Conservation (phyloP, 2,113 vertebrate species). For the Alouatta palliata region DNA sequence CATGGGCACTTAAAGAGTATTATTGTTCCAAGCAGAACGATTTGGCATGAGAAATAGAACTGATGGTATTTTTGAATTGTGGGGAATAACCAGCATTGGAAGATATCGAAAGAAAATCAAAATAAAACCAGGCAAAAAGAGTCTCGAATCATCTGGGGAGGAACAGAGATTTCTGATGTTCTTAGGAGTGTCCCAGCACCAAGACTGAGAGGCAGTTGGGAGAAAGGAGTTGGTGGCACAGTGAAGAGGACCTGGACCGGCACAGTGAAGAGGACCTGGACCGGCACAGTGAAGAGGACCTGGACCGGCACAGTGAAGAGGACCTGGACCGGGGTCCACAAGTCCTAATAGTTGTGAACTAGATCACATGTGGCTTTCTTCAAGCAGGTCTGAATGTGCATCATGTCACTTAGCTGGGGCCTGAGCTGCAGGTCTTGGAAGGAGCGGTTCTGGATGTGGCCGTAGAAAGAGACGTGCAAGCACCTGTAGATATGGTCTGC, state of each 20-base stretch:
- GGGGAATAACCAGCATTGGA: background rate
- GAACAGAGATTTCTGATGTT: background rate
- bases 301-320: too few relatives aligned
- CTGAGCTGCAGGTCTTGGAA: background rate
- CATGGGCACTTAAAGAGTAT: background rate
- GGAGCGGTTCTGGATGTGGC: background rate
- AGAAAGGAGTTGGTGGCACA: background rate
- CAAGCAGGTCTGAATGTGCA: background rate
- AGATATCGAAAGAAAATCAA: background rate
- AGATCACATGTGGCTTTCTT: background rate
- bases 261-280: too few relatives aligned
- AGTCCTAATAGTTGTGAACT: background rate
- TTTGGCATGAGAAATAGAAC: conserved; percentile 22
- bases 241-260: too few relatives aligned
- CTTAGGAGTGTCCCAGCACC: background rate
- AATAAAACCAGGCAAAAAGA: background rate
- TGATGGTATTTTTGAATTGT: conserved; percentile 16
- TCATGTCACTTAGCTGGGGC: background rate
- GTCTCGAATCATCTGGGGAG: background rate
- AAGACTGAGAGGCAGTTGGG: background rate
- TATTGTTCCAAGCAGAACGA: conserved; percentile 39
- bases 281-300: too few relatives aligned
- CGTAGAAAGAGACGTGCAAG: background rate
- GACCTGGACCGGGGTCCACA: background rate
- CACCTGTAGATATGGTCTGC: background rate